A percentile compares a stretch with the other conserved stretches of the same genome.
Conservation (phyloP, 2,888 invertebrate species). For the Lacanobia oleracea region DNA sequence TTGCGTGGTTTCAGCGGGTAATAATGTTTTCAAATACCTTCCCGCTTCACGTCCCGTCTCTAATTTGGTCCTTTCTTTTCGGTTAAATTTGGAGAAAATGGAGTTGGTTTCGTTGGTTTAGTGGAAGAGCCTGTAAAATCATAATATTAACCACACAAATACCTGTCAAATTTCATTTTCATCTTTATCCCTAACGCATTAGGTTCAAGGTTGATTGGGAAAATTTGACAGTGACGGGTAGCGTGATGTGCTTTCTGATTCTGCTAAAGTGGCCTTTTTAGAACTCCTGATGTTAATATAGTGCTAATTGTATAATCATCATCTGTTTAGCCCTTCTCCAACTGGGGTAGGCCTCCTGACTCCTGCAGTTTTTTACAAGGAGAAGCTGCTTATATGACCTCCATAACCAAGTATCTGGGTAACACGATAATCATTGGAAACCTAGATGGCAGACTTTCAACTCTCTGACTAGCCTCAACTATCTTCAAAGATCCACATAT, state of each 20-base stretch:
- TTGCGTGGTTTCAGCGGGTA: not conserved
- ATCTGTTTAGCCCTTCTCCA: not conserved
- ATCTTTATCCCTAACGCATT: too few species aligned
- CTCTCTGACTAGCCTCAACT: not conserved
- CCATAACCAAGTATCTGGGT: not conserved
- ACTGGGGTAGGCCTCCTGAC: too few species aligned
- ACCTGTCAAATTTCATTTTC: too few species aligned
- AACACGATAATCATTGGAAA: not conserved
- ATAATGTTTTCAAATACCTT: slow-evolving; percentile 4
- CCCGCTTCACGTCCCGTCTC: not conserved
- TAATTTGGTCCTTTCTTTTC: slow-evolving; percentile 18
- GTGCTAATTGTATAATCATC: not conserved
- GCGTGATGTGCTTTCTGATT: too few species aligned
- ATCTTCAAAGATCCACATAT: too few species aligned
- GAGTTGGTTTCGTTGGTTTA: slow-evolving; percentile 2
- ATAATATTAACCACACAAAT: too few species aligned
- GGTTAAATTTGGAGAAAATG: not conserved
- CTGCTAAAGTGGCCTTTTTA: too few species aligned
- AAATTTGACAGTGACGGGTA: too few species aligned
- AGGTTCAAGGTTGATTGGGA: too few species aligned
- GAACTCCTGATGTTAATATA: not conserved
- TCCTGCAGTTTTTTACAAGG: too few species aligned
- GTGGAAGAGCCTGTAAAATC: not conserved
- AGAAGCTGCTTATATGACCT: not conserved
- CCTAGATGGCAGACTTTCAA: not conserved